Evolutionary conservation across 2,113 vertebrate species (phyloP).

Genomic region (Edolisoma coerulescens): DNA sequence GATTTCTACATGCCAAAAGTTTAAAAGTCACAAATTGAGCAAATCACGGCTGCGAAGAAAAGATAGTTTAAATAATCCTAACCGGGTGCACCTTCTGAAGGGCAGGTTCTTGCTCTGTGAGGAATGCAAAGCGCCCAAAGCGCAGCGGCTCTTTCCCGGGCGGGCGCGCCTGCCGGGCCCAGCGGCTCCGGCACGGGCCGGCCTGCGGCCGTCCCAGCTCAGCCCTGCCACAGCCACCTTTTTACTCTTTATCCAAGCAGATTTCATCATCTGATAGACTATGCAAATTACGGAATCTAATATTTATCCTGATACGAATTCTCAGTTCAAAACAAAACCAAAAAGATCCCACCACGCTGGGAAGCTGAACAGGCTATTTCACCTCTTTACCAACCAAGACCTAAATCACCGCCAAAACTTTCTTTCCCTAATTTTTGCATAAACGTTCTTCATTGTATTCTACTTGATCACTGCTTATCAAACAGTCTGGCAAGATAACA

Average conservation of each 20-base stretch:
- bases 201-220: too few species aligned
- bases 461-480: background rate
- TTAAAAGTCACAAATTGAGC: background rate
- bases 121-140: fast-evolving
- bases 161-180: fast-evolving
- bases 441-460: background rate
- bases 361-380: background rate
- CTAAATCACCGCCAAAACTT: background rate
- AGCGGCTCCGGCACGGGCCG: too few species aligned
- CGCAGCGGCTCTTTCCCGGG: fast-evolving
- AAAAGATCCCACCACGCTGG: fast-evolving
- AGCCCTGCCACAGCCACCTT: too few species aligned
- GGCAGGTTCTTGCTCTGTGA: background rate
- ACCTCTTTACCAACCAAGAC: background rate
- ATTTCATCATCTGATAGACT: background rate
- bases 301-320: background rate
- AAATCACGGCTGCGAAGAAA: background rate
- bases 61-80: background rate
- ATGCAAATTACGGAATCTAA: background rate
- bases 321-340: background rate
- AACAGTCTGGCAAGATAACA: background rate
- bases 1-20: background rate
- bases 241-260: fast-evolving
- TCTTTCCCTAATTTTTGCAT: background rate
- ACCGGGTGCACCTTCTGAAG: background rate